Evolutionary conservation across 92 coral and sea anemone species (phyloP).

Genomic region (Muricea muricata): DNA sequence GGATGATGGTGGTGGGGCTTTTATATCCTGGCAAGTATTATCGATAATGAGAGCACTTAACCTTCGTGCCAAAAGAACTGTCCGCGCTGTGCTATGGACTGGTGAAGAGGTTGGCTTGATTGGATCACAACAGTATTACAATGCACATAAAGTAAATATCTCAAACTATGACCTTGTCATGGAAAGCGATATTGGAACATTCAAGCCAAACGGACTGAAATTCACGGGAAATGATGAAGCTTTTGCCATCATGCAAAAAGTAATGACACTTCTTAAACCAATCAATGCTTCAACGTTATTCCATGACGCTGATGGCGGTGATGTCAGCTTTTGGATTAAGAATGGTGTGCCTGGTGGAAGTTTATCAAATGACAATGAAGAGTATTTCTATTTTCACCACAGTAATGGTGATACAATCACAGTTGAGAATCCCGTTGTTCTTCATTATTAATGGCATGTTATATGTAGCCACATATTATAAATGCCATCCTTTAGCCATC

Average conservation of each 20-base stretch:
- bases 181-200: constrained; percentile 96
- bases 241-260: constrained; percentile 70
- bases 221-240: constrained; percentile 81
- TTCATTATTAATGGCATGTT: constrained; percentile 90
- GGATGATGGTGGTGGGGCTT: constrained; percentile 99
- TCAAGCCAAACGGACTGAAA: constrained; percentile 77
- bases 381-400: constrained; percentile 92
- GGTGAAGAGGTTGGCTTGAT: constrained; percentile 91
- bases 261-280: constrained; percentile 81
- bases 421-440: constrained; percentile 82
- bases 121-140: constrained; percentile 86
- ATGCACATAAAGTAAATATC: constrained; percentile 81
- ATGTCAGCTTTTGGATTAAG: constrained; percentile 77
- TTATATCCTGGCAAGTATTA: constrained; percentile 96
- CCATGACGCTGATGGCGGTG: constrained; percentile 71
- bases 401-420: constrained; percentile 96
- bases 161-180: constrained; percentile 87
- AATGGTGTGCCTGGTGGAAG: constrained; percentile 92
- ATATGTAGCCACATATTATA: no score
- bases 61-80: constrained; percentile 91
- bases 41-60: constrained; percentile 88
- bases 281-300: constrained; percentile 74
- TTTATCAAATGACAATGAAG: constrained; percentile 72
- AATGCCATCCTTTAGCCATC: no score
- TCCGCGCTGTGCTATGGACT: constrained; percentile 93